Base-by-base conservation (phyloP, 1,140 invertebrate genomes). In the Habropoda laboriosa region DNA sequence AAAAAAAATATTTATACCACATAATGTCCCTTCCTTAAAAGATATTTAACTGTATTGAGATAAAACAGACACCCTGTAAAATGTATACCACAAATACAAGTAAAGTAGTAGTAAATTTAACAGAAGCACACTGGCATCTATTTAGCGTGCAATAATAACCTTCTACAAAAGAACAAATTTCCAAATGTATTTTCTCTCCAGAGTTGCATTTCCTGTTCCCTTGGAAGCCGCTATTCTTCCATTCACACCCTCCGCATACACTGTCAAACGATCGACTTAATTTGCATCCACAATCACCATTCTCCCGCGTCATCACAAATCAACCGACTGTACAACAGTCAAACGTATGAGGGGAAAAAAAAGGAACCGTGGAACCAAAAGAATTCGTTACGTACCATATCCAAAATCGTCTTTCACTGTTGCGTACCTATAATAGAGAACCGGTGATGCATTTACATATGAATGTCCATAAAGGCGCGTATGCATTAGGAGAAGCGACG, bases 381-480 rank as follows among this genome's bases (percentile, higher is more conserved):
- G 47, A 40, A 55, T 60, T 42, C 63, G 40, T 47, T 57, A 45
- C 63, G 61, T 55, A 58, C 27, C 60, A 61, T n/a, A n/a, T n/a
- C n/a, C n/a, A n/a, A n/a, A n/a, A n/a, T n/a, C n/a, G n/a, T n/a
- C n/a, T n/a, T n/a, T n/a, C n/a, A n/a, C n/a, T n/a, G n/a, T n/a
- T n/a, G n/a, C n/a, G 27, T 61, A n/a, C 42, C 42, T 60, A 72
- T 76, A 86, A 84, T 84, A 78, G 78, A 55, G 74, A 63, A 35
- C 75, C 67, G 81, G 35, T 40, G 30, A 38, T 60, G 30, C 60
- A 87, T 87, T 87, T 86, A 70, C 86, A 87, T 87, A 32, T 81
- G 84, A 87, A 87, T 83, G 66, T 61, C n/a, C n/a, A n/a, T n/a
- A n/a, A n/a, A n/a, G n/a, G n/a, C n/a, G n/a, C n/a, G n/a, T n/a